phyloP scores from a whole-genome alignment of 2,113 vertebrate genomes.

The Grammomys dolichurus region DNA sequence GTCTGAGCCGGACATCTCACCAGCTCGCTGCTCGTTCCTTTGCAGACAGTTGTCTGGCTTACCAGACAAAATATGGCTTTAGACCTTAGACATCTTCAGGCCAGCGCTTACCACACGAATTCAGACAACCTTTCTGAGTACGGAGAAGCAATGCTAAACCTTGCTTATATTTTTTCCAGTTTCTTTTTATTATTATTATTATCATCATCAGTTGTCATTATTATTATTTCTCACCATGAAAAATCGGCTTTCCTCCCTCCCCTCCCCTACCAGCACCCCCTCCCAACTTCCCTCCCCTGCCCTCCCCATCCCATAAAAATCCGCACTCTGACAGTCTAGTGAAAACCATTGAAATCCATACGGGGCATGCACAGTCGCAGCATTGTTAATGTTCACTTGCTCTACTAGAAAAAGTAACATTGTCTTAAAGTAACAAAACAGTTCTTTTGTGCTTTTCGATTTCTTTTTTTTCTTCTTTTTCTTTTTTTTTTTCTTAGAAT shows the following conservation, averaged over 20 bases:
- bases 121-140: constrained; percentile 87
- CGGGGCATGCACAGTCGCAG: constrained; percentile 91
- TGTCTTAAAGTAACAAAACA: constrained; percentile 93
- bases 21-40: constrained; percentile 77
- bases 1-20: constrained; percentile 76
- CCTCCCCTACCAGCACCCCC: constrained; percentile 55
- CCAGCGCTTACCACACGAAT: constrained; percentile 85
- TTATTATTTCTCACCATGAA: constrained; percentile 87
- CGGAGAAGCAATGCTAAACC: constrained; percentile 88
- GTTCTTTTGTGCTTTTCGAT: constrained; percentile 98
- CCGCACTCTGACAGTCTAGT: constrained; percentile 89
- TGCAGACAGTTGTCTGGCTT: constrained; percentile 82
- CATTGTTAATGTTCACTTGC: constrained; percentile 90
- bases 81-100: constrained; percentile 88
- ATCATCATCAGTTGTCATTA: constrained; percentile 80
- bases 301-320: constrained; percentile 84
- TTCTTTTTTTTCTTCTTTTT: constrained; percentile 80
- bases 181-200: constrained; percentile 74
- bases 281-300: constrained; percentile 74
- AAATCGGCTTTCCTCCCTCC: constrained; percentile 83
- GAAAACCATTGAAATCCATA: constrained; percentile 90
- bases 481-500: constrained; percentile 91
- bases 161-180: constrained; percentile 90
- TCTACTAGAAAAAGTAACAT: constrained; percentile 92
- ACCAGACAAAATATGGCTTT: constrained; percentile 92